These are phyloP conservation scores for Philereme transversata DNA, from an alignment of 2,888 invertebrate species.

Conservation along the genomic window DNA sequence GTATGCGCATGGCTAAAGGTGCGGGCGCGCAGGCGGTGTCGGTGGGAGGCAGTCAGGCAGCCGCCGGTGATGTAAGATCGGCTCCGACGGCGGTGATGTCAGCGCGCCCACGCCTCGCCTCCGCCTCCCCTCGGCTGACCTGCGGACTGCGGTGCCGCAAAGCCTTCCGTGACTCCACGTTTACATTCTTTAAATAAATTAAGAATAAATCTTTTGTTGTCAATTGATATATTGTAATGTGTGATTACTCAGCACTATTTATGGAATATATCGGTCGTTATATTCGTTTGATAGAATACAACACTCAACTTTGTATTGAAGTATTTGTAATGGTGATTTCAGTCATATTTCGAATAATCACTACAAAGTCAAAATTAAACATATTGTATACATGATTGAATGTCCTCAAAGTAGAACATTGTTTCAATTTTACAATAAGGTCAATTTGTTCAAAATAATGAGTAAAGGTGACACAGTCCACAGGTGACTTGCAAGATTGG, in stretches of 20 bases:
- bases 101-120: slow-evolving; percentile 72
- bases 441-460: slow-evolving; percentile 48
- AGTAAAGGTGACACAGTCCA: slow-evolving; percentile 48
- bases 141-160: slow-evolving; percentile 47
- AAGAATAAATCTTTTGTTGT: slow-evolving; percentile 28
- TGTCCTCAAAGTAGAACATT: slow-evolving; percentile 43
- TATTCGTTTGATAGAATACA: slow-evolving; percentile 7
- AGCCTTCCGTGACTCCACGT: slow-evolving; percentile 72
- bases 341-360: background rate
- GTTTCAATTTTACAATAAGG: slow-evolving; percentile 51
- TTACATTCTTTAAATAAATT: slow-evolving; percentile 39
- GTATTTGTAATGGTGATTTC: slow-evolving; percentile 26
- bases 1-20: slow-evolving; percentile 35
- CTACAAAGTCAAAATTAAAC: slow-evolving; percentile 4
- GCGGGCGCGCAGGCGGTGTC: slow-evolving; percentile 56
- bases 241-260: slow-evolving; percentile 20
- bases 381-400: slow-evolving; percentile 8
- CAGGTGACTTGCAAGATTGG: slow-evolving; percentile 48
- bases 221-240: slow-evolving; percentile 19
- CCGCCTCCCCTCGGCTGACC: slow-evolving; percentile 50
- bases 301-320: slow-evolving; percentile 16
- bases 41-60: slow-evolving; percentile 66
- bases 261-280: slow-evolving; percentile 11
- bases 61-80: slow-evolving; percentile 78
- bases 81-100: slow-evolving; percentile 80